A percentile compares a stretch with the other conserved stretches of the same genome.
These are phyloP conservation scores for Frankliniella intonsa DNA, from an alignment of 2,888 invertebrate genomes.

Conservation along the genomic window DNA sequence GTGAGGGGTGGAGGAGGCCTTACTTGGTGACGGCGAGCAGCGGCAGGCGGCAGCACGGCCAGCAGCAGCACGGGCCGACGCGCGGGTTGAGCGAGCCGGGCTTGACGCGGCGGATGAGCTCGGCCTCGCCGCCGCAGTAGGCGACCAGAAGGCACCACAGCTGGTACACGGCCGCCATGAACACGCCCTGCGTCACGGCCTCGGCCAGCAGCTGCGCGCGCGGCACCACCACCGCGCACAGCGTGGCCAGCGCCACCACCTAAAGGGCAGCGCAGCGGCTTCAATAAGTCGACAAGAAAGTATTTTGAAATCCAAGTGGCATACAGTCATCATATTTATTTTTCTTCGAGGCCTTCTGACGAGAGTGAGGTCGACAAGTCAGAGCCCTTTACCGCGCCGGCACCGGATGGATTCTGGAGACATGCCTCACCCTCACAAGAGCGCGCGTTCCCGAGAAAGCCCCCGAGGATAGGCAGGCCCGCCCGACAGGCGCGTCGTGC, in stretches of 20 bases:
- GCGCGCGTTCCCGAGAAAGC: no score
- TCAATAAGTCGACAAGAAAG: no score
- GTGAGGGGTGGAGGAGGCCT: slow-evolving; percentile 31
- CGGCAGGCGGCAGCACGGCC: slow-evolving; percentile 63
- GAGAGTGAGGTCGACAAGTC: no score
- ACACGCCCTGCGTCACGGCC: slow-evolving; percentile 62
- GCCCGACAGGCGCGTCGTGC: no score
- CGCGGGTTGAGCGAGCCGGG: slow-evolving; percentile 56
- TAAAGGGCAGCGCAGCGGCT: no score
- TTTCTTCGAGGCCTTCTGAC: no score
- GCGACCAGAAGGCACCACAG: slow-evolving; percentile 62
- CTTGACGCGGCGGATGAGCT: slow-evolving; percentile 55
- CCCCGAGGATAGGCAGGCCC: no score
- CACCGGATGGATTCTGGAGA: no score
- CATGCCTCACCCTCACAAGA: no score
- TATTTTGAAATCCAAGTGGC: no score
- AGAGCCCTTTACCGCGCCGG: no score
- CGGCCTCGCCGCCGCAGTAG: slow-evolving; percentile 59
- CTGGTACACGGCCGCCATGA: slow-evolving; percentile 66
- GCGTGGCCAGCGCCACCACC: slow-evolving; percentile 57
- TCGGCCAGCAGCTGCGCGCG: slow-evolving; percentile 63
- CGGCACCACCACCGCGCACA: slow-evolving; percentile 57
- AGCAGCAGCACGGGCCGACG: slow-evolving; percentile 68
- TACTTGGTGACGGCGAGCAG: slow-evolving; percentile 55
- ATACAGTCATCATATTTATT: no score